Evolutionary conservation across 2,113 vertebrate species (phyloP).

Genomic region (Ovis canadensis): DNA sequence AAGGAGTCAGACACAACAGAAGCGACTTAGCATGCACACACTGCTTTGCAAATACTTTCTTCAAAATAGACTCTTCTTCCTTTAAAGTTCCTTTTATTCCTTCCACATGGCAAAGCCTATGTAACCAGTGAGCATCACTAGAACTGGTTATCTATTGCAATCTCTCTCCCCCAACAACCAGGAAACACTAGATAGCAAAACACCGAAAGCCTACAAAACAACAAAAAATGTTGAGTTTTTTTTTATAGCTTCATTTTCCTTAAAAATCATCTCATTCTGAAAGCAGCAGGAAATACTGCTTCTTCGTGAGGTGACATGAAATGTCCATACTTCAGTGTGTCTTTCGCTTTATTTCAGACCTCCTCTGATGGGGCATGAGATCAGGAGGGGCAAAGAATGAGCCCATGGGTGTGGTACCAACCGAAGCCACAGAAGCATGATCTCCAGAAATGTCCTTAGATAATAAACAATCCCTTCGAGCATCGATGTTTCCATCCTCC

Average conservation of each 20-base stretch:
- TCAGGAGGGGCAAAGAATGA: background rate
- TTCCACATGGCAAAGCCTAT: background rate
- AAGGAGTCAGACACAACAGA: background rate
- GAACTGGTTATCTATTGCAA: background rate
- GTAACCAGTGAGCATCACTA: background rate
- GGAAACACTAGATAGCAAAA: background rate
- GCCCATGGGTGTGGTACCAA: fast-evolving
- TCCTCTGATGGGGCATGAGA: background rate
- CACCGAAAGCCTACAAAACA: background rate
- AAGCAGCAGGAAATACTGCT: background rate
- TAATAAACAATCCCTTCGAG: no score
- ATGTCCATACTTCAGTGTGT: background rate
- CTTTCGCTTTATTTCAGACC: background rate
- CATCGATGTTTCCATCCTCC: background rate
- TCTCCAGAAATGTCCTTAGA: background rate
- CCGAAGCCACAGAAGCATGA: background rate
- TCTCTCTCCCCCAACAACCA: background rate
- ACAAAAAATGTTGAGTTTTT: background rate
- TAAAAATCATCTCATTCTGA: background rate
- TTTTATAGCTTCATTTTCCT: background rate
- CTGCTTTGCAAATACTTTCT: background rate
- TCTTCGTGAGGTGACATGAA: background rate
- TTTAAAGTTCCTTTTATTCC: no score
- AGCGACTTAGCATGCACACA: background rate
- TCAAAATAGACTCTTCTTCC: background rate